Base-by-base conservation (phyloP, 2,888 invertebrate species). In the Lymantria monacha region DNA sequence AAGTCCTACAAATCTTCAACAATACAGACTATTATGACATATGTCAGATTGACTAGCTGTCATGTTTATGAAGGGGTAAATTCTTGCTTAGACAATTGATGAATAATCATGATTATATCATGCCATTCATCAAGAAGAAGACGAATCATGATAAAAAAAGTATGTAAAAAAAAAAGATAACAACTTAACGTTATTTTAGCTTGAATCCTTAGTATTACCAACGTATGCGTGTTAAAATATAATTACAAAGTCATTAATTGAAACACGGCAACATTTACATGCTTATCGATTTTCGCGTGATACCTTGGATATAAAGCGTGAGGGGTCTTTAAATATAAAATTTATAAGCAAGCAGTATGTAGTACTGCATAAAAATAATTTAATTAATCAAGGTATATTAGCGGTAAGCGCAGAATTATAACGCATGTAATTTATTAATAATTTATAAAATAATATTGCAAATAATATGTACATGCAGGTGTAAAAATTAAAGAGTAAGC, bases 301-400 rank as follows among this genome's bases (percentile, higher is more conserved):
- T 10, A 33, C 33, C 10, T 33, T 33, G 38, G 41, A 11, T 41
- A 12, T 64, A 64, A 70, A 72, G 69, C 69, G 65, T 70, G 69
- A 66, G 63, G 66, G 51, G 53, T 59, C 53, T 56, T 52, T 55
- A 59, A 53, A 54, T 51, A 22, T 22, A 22, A 22, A 22, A 61
- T 59, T 53, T 57, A 64, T 61, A 72, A 65, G 60, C 65, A 62
- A 64, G 64, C 61, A 49, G 51, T 64, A 55, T 51, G 61, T 65
- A 61, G 57, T 59, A 67, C 47, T 59, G 53, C 56, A 50, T 63
- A 58, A 48, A 22, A 57, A 55, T 60, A 22, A 53, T 56, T 61
- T 45, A 56, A 42, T 55, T 50, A 42, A 11, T 15, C 11, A 15
- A 15, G 48, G 38, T 56, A 48, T 51, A 45, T 55, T 45, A 46